Evolutionary conservation across 2,888 invertebrate genomes (phyloP), one percentile per base, ranked within the genome.

Genomic region (Hyles lineata): DNA sequence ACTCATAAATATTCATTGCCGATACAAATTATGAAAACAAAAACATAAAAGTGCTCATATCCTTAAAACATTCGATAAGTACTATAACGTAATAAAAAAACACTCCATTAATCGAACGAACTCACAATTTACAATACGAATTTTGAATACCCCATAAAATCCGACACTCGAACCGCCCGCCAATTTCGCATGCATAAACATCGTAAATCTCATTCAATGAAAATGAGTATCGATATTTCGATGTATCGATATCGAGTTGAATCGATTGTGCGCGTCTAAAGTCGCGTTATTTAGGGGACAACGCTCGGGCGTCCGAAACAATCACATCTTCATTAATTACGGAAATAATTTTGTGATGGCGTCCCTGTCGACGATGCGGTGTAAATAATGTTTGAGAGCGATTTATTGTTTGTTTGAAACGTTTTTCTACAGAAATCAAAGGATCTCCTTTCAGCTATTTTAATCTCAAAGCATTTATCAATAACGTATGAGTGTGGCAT

Each of bases 261-360:
- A 89, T 87, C 87, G 86, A 87, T 86, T 86, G 87, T 86, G 88
- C 89, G 79, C 78, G 82, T 87, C 89, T 90, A 88, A 83, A 76
- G 78, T 82, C 80, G 78, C 87, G 87, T 85, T 88, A 87, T 89
- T 87, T 87, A 85, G 83, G 78, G 88, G 87, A 90, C 90, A 89
- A 90, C 88, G 88, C 83, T 86, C 79, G 79, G 84, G 86, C 86
- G 85, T 87, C 84, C 85, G 83, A 87, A 88, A 91, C 89, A 90
- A 90, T 92, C 91, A 91, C 91, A 92, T 92, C 91, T 92, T 92
- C 92, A 94, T 94, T 93, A 92, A 94, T 94, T 94, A 92, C 90
- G 76, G 76, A 78, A 84, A 84, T 89, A 89, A 90, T 92, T 89
- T 89, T 90, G 83, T 76, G 81, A 85, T 87, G 85, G 82, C 80